phyloP scores from a whole-genome alignment of 2,113 vertebrate species.

The Notothenia coriiceps region DNA sequence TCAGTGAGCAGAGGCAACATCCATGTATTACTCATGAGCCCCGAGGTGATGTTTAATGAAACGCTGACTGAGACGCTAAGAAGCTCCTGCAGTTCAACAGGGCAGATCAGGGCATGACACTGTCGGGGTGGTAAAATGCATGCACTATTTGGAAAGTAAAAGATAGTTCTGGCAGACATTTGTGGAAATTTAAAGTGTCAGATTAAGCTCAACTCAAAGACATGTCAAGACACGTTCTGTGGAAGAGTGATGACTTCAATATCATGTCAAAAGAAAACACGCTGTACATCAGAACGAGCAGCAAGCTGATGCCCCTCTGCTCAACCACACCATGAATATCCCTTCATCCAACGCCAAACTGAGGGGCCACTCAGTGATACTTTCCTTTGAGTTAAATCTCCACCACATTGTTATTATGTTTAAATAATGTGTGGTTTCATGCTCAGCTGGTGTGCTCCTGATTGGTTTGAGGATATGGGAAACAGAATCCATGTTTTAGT shows the following conservation, averaged over 20 bases:
- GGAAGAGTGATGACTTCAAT: slow-evolving; percentile 10
- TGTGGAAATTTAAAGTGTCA: neutral
- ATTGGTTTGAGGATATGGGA: slow-evolving; percentile 25
- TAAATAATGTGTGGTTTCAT: slow-evolving; percentile 20
- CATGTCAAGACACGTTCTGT: neutral
- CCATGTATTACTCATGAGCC: slow-evolving; percentile 10
- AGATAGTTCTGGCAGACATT: neutral
- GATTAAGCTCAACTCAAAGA: neutral
- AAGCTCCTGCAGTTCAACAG: neutral
- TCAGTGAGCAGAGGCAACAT: slow-evolving; percentile 17
- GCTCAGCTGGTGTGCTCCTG: slow-evolving; percentile 10
- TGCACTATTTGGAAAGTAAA: neutral
- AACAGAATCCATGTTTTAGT: slow-evolving; percentile 31
- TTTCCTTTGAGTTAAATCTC: slow-evolving; percentile 37
- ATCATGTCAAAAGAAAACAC: slow-evolving; percentile 1
- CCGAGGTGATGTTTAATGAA: slow-evolving; percentile 43
- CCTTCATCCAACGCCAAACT: slow-evolving; percentile 22
- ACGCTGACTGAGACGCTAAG: slow-evolving; percentile 10
- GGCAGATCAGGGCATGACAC: neutral
- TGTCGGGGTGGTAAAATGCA: neutral
- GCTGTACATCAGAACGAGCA: slow-evolving; percentile 10
- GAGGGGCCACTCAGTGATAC: neutral
- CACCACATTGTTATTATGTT: slow-evolving; percentile 33
- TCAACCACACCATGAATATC: slow-evolving; percentile 1
- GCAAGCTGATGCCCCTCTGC: neutral